Base-by-base conservation (phyloP, 2,888 invertebrate genomes). In the Geotrupes spiniger region DNA sequence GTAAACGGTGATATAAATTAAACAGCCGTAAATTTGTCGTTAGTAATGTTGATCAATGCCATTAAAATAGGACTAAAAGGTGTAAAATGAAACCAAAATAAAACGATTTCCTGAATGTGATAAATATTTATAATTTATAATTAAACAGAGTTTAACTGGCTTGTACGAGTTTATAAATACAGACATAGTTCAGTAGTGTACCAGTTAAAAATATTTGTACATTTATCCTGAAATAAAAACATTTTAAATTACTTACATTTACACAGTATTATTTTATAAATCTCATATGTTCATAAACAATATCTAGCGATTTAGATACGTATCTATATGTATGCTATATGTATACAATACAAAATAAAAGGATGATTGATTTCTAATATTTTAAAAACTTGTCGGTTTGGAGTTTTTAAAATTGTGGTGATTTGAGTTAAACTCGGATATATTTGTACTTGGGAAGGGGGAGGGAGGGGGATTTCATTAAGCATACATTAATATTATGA, bases 121-220 rank as follows among this genome's bases (percentile, higher is more conserved):
- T 72, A 73, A 73, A 72, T 73, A 73, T 71, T 72, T 71, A 71
- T 70, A 69, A 71, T 72, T 73, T 68, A 71, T 72, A 70, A 71
- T 71, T 71, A 70, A 72, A 72, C 71, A 68, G 68, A 68, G 68
- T 56, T 70, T 61, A 71, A 71, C 71, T 72, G 71, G 72, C 67
- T 66, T 65, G 69, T 66, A 69, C 66, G 66, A 62, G 64, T 70
- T 70, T 71, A 69, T 70, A 70, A 69, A 70, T 70, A 71, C 70
- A 71, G 67, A 70, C 66, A 67, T 66, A 65, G 61, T 69, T 65
- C 56, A 61, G 63, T 65, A 66, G 63, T 65, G 61, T 39, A 50
- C 70, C 71, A 71, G 70, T 71, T 70, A 69, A 69, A 69, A 69
- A 70, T 71, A 69, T 71, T 71, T 72, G 71, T 71, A 71, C 71